Evolutionary conservation across 2,888 invertebrate genomes (phyloP).

Genomic region (Shargacucullia verbasci): DNA sequence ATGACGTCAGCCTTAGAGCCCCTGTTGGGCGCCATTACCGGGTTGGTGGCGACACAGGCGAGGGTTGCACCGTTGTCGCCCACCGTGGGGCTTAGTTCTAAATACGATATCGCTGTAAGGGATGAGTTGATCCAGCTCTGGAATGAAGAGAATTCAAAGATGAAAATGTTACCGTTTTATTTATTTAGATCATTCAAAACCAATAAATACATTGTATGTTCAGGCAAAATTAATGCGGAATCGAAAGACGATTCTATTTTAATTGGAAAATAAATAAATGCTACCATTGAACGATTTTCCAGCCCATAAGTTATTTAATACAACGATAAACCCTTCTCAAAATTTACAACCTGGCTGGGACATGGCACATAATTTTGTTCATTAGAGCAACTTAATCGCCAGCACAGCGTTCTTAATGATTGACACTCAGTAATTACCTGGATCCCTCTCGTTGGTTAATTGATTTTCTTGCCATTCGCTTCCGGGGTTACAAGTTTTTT

Average conservation of each 20-base stretch:
- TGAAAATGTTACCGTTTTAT: too few species aligned
- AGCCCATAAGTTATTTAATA: too few species aligned
- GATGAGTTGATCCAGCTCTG: constrained; percentile 78
- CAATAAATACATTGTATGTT: too few species aligned
- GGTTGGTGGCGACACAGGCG: constrained; percentile 84
- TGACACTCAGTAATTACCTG: constrained; percentile 55
- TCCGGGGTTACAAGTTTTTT: constrained; percentile 31
- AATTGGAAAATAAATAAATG: too few species aligned
- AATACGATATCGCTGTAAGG: constrained; percentile 75
- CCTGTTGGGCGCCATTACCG: constrained; percentile 79
- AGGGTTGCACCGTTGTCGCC: constrained; percentile 81
- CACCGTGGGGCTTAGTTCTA: constrained; percentile 77
- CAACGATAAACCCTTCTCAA: too few species aligned
- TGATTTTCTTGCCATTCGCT: constrained; percentile 45
- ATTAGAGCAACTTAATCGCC: constrained; percentile 4
- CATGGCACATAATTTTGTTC: constrained; percentile 31
- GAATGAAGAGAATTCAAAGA: background rate
- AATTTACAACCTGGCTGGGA: too few species aligned
- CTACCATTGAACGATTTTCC: too few species aligned
- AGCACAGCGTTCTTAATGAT: constrained; percentile 32
- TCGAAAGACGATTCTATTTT: too few species aligned
- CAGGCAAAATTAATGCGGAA: too few species aligned
- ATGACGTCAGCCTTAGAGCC: constrained; percentile 84
- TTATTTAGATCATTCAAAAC: too few species aligned
- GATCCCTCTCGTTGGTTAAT: constrained; percentile 41